Base-by-base conservation (phyloP, 2,797 vertebrate genomes). In the Picus viridis region DNA sequence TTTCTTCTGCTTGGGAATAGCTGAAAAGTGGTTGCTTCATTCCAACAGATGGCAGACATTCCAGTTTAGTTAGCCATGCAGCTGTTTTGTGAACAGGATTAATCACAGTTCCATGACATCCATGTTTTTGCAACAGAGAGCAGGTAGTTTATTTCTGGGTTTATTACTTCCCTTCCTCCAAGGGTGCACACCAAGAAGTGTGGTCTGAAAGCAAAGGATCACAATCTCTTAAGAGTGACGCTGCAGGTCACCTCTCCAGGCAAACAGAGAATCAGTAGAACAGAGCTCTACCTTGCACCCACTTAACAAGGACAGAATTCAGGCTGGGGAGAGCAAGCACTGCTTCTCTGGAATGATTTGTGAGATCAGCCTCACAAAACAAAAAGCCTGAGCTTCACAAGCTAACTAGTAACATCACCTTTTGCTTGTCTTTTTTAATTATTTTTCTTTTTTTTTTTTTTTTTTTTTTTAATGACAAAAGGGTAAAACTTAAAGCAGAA, bases 301-400 rank as follows among this genome's bases (percentile, higher is more conserved):
- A 83, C 77, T 87, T 86, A 67, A 93, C 39, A 87, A 82, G 88
- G 83, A 93, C 45, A 79, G 56, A 91, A 88, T 68, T 75, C 83
- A 91, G 87, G 61, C 72, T 3, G 13, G 45, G 18, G 7, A 82
- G 76, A 86, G 64, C 72, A 84, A 83, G 49, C 81, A 88, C 78
- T 80, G 89, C 68, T 56, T 80, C 16, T 54, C 82, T 95, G 97
- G 97, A 97, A 97, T 96, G 97, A 96, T 96, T 85, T 89, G 67
- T 68, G 87, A 97, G 96, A 90, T 70, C 87, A 92, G 63, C 95
- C 96, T 96, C 88, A 91, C 82, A 84, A 94, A 92, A 93, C 86
- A 92, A 92, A 94, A 86, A 94, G 94, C 84, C 67, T 41, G 92
- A 92, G 73, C 85, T 96, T 91, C 84, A 89, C 79, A 73, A 86